Evolutionary conservation across 2,888 invertebrate species (phyloP).

Genomic region (Zeuzera pyrina): DNA sequence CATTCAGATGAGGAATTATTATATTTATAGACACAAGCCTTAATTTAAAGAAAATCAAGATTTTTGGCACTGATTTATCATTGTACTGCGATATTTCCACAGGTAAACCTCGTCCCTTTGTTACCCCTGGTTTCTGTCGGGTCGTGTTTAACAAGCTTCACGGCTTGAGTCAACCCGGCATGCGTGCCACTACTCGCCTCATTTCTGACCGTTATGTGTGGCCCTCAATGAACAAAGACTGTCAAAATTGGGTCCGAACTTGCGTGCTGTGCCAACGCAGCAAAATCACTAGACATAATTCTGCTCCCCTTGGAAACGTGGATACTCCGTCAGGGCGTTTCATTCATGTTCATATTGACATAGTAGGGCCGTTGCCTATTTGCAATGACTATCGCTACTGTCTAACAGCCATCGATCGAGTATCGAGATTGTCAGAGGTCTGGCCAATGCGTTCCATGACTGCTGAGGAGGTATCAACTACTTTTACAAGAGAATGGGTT

Average conservation of each 20-base stretch:
- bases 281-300: too few relatives aligned
- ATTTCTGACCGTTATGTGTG: slow-evolving; percentile 2
- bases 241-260: not conserved
- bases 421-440: not conserved
- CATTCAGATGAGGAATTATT: too few relatives aligned
- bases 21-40: slow-evolving; percentile 6
- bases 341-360: not conserved
- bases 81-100: slow-evolving; percentile 4
- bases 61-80: slow-evolving; percentile 7
- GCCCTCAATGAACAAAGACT: slow-evolving; percentile 4
- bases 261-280: slow-evolving; percentile 2
- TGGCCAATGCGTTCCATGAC: not conserved
- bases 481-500: not conserved
- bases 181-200: too few relatives aligned
- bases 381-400: not conserved
- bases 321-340: too few relatives aligned
- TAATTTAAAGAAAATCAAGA: slow-evolving; percentile 7
- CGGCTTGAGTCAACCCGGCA: too few relatives aligned
- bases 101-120: slow-evolving; percentile 4
- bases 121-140: slow-evolving; percentile 1
- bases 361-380: not conserved
- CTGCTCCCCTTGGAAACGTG: too few relatives aligned
- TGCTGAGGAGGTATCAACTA: not conserved
- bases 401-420: not conserved
- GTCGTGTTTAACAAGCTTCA: too few relatives aligned